phyloP scores from a whole-genome alignment of 1,140 invertebrate genomes.

The Drosophila willistoni region DNA sequence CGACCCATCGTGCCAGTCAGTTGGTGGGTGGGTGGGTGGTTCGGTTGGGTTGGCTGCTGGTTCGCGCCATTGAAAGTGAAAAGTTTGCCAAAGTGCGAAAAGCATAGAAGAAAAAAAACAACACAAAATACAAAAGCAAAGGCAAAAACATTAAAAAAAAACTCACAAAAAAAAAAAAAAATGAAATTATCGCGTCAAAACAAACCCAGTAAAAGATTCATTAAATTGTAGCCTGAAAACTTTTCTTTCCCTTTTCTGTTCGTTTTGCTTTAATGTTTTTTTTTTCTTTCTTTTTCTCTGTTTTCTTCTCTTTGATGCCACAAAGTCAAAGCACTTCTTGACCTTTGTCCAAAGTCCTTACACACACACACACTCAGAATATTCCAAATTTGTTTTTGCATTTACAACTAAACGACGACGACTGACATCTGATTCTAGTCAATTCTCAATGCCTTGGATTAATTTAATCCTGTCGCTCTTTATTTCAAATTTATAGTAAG shows the following conservation, averaged over 20 bases:
- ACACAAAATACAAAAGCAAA: conserved; percentile 6
- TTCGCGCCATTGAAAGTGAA: conserved; percentile 71
- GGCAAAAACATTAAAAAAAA: conserved; percentile 14
- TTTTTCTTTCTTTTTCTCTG: background rate
- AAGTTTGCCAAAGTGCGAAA: conserved; percentile 78
- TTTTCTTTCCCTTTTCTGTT: conserved; percentile 5
- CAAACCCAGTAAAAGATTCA: conserved; percentile 66
- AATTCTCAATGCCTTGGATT: too few species aligned
- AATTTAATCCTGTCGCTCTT: too few species aligned
- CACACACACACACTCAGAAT: too few species aligned
- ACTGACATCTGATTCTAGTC: too few species aligned
- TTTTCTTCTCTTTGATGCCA: background rate
- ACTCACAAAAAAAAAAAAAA: background rate
- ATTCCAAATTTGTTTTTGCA: too few species aligned
- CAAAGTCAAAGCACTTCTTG: conserved; percentile 2
- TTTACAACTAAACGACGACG: too few species aligned
- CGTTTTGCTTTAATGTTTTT: background rate
- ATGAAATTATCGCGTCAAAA: conserved; percentile 49
- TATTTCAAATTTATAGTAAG: too few species aligned
- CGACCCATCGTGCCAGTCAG: background rate
- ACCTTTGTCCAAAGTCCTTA: background rate
- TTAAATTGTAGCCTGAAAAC: conserved; percentile 60
- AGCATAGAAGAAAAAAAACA: conserved; percentile 16
- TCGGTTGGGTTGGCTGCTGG: too few species aligned
- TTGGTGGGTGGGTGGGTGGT: background rate